Evolutionary conservation across 2,797 vertebrate genomes (phyloP).

Genomic region (Miichthys miiuy): DNA sequence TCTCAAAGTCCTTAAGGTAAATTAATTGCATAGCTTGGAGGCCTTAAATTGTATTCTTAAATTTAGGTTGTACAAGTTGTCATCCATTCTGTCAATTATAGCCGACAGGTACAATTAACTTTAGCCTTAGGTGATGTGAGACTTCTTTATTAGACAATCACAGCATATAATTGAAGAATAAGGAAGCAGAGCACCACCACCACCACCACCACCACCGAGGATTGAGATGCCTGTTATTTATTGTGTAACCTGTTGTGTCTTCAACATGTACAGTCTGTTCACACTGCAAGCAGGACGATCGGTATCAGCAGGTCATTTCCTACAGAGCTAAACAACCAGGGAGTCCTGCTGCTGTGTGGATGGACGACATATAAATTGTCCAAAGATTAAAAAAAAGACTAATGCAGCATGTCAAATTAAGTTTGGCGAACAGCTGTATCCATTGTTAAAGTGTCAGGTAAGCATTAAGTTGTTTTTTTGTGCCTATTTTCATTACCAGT

Average conservation of each 20-base stretch:
- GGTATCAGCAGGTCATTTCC: not conserved
- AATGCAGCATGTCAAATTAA: not conserved
- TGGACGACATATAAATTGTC: not conserved
- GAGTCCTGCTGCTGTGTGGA: not conserved
- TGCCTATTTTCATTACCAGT: not conserved
- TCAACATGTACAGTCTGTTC: conserved; percentile 35
- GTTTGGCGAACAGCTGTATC: not conserved
- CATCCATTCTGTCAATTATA: not conserved
- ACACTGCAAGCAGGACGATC: conserved; percentile 53
- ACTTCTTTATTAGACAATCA: conserved; percentile 38
- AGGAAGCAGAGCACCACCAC: conserved; percentile 39
- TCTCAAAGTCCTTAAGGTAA: conserved; percentile 28
- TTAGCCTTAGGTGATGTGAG: conserved; percentile 27
- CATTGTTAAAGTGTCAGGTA: not conserved
- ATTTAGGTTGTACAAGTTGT: not conserved
- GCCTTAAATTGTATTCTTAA: not conserved
- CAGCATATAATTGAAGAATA: conserved; percentile 12
- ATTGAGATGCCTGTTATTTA: not conserved
- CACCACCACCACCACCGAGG: conserved; percentile 39
- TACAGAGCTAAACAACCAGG: conserved; percentile 2
- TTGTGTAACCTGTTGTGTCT: not conserved
- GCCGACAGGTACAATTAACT: not conserved
- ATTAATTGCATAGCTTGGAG: not conserved
- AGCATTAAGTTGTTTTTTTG: not conserved
- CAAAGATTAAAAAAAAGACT: not conserved